Base-by-base conservation (phyloP, 92 coral and sea anemone species). In the Phenganax marumi region DNA sequence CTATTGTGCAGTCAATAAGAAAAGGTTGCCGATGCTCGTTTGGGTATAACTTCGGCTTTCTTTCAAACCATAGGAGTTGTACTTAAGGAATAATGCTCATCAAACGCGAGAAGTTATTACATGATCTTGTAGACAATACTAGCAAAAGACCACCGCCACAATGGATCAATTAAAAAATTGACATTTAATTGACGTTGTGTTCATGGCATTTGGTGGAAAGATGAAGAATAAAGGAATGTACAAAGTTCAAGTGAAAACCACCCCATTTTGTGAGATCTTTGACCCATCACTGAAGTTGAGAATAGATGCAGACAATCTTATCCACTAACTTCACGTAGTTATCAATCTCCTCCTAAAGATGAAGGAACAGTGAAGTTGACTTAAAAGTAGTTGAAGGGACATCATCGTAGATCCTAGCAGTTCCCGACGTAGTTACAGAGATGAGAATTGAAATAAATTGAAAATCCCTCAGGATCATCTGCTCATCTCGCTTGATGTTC, bases 121-220 rank as follows among this genome's bases (percentile, higher is more conserved):
- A 51, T 22, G 18, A 63, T n/a, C 8, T 24, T 12, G 50, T 3
- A 68, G 81, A 76, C 81, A 76, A 76, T 76, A 22, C 68, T n/a
- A 9, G 49, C 8, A 60, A 62, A 62, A 62, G 68, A 17, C 11
- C 21, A 22, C 47, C 50, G 81, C 65, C 65, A 76, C 81, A 76
- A 76, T 10, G 62, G 25, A 52, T 66, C 81, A 76, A 76, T 76
- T 76, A 76, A 46, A 49, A 66, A 12, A 23, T 66, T 14, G n/a
- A 11, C 43, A 21, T 66, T 66, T 66, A 66, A 66, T 66, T 66
- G 72, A 66, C 14, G 22, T 58, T 18, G 23, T 33, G 5, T 58
- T 58, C 7, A 58, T 7, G 72, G 72, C 17, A 19, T 66, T 23
- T 13, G 33, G 68, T 23, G 25, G 25, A 62, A 66, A 47, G 43